These are phyloP conservation scores for Hymenochirus boettgeri DNA, from an alignment of 2,113 vertebrate species.

Conservation along the genomic window DNA sequence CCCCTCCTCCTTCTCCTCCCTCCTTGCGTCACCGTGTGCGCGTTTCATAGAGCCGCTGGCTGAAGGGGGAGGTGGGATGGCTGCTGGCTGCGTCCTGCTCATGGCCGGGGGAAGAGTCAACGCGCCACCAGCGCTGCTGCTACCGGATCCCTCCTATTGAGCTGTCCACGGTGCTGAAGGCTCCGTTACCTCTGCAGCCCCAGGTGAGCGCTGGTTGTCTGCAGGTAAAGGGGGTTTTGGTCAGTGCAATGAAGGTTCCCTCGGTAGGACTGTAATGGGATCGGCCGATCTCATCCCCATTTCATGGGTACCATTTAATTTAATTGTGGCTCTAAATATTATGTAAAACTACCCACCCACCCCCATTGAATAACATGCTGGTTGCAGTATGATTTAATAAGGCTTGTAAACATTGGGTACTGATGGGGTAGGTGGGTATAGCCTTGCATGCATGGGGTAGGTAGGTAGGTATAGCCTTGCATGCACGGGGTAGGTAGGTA, in stretches of 20 bases:
- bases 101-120: conserved; percentile 25
- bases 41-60: conserved; percentile 23
- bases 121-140: conserved; percentile 4
- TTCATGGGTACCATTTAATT: conserved; percentile 12
- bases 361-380: too few species aligned
- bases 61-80: conserved; percentile 32
- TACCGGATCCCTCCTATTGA: not conserved
- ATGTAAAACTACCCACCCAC: not conserved
- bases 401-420: too few species aligned
- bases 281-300: too few species aligned
- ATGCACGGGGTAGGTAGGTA: too few species aligned
- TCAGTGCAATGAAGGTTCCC: too few species aligned
- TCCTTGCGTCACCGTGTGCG: conserved; percentile 16
- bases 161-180: conserved; percentile 33
- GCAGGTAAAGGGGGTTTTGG: not conserved
- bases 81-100: conserved; percentile 21
- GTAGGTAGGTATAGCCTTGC: too few species aligned
- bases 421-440: too few species aligned
- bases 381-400: too few species aligned
- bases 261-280: not conserved
- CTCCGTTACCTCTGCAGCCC: not conserved
- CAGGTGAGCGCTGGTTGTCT: not conserved
- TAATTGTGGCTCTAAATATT: not conserved
- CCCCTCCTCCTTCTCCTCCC: conserved; percentile 1
- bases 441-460: too few species aligned